phyloP scores from a whole-genome alignment of 2,113 vertebrate species.

The Sebastes schlegelii region DNA sequence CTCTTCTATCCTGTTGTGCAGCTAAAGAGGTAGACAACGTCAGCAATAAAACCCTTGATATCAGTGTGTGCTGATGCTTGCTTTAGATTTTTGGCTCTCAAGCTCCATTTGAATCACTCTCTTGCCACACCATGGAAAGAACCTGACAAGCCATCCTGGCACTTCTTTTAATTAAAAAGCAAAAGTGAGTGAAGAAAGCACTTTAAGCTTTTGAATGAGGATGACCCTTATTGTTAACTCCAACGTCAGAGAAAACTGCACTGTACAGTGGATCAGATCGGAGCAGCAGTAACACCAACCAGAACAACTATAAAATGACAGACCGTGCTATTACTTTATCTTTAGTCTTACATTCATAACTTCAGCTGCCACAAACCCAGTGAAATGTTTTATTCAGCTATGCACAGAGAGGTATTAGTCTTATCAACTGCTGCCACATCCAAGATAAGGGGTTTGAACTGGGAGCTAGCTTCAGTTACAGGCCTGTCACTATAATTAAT shows the following conservation, averaged over 20 bases:
- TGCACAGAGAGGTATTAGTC: conserved; percentile 2
- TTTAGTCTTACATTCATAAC: neutral
- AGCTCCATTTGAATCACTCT: neutral
- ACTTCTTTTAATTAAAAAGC: conserved; percentile 29
- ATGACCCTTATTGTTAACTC: conserved; percentile 4
- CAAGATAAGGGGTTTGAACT: conserved; percentile 39
- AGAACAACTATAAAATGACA: neutral
- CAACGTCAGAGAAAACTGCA: neutral
- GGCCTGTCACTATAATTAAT: conserved; percentile 49
- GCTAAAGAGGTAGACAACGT: neutral
- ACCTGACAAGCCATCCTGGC: conserved; percentile 8
- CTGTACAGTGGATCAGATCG: neutral
- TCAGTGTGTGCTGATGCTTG: neutral
- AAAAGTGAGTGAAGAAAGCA: neutral
- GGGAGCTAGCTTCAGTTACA: neutral
- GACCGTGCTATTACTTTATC: neutral
- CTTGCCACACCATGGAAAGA: neutral
- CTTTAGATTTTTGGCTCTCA: conserved; percentile 9
- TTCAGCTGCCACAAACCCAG: neutral
- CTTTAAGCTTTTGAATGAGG: neutral
- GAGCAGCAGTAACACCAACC: neutral
- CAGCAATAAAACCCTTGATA: neutral
- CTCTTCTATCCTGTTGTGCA: neutral
- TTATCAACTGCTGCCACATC: conserved; percentile 22
- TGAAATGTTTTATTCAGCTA: conserved; percentile 11